Conservation (phyloP, 2,113 vertebrate genomes). For the Chaetodon auriga region DNA sequence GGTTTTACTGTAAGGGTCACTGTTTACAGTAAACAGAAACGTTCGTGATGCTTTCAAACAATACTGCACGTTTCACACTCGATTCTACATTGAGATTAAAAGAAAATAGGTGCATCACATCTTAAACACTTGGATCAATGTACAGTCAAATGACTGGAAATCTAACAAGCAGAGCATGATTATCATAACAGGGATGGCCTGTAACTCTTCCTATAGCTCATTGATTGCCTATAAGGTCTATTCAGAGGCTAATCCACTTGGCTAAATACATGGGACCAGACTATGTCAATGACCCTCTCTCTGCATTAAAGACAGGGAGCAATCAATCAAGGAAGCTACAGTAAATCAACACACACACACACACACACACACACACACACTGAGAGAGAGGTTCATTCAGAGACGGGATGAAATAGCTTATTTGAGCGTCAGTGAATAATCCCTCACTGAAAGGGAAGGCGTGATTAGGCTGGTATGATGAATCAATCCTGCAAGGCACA, state of each 20-base stretch:
- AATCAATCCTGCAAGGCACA: conserved; percentile 19
- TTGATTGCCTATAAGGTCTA: conserved; percentile 50
- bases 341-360: conserved; percentile 48
- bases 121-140: background rate
- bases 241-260: conserved; percentile 61
- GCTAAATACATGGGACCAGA: conserved; percentile 44
- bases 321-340: conserved; percentile 62
- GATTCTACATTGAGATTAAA: background rate
- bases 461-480: conserved; percentile 6
- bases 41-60: background rate
- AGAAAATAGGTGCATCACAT: background rate
- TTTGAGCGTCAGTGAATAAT: conserved; percentile 22
- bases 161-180: background rate
- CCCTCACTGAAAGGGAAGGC: conserved; percentile 19
- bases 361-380: background rate
- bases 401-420: conserved; percentile 29
- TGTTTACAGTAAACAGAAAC: background rate
- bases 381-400: background rate
- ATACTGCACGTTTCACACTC: background rate
- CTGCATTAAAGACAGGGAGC: conserved; percentile 42
- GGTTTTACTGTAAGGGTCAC: background rate
- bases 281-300: conserved; percentile 53
- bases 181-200: conserved; percentile 22
- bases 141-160: background rate
- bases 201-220: conserved; percentile 27